Percentiles rank a stretch among this genome's conserved stretches.
These are phyloP conservation scores for Tenthredo mesomela DNA, from an alignment of 2,888 invertebrate genomes.

Conservation along the genomic window DNA sequence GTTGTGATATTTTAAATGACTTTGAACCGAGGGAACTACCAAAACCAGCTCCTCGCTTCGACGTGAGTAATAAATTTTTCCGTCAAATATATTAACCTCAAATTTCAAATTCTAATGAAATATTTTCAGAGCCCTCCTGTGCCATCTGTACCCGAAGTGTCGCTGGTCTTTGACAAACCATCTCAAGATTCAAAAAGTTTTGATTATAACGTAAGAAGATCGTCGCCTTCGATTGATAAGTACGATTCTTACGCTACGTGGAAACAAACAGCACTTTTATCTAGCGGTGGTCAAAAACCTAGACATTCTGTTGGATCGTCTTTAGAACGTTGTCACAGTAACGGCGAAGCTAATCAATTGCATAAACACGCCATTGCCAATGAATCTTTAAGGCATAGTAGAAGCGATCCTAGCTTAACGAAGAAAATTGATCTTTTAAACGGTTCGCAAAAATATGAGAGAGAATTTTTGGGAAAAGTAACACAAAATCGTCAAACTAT, in stretches of 20 bases:
- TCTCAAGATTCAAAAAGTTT: constrained; percentile 39
- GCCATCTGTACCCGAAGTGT: constrained; percentile 72
- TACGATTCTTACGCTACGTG: constrained; percentile 68
- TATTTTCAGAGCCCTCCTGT: constrained; percentile 65
- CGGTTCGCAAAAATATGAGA: not conserved
- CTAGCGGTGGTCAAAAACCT: not conserved
- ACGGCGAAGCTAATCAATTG: constrained; percentile 33
- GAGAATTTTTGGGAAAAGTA: not conserved
- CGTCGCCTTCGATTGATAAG: constrained; percentile 55
- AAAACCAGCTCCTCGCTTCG: constrained; percentile 62
- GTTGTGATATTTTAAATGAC: constrained; percentile 64
- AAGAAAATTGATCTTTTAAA: not conserved
- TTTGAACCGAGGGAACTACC: constrained; percentile 70
- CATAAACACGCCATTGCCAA: constrained; percentile 17
- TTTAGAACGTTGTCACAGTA: constrained; percentile 44
- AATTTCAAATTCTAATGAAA: not conserved
- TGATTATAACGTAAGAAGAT: constrained; percentile 50
- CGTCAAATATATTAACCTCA: too few species aligned
- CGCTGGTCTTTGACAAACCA: constrained; percentile 69
- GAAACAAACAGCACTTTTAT: constrained; percentile 60
- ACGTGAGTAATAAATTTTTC: constrained; percentile 61
- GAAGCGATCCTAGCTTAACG: constrained; percentile 43
- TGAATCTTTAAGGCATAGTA: constrained; percentile 47
- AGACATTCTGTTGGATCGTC: constrained; percentile 29
- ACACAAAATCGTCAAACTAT: not conserved